Evolutionary conservation across 2,797 vertebrate genomes (phyloP).

Genomic region (Alosa sapidissima): DNA sequence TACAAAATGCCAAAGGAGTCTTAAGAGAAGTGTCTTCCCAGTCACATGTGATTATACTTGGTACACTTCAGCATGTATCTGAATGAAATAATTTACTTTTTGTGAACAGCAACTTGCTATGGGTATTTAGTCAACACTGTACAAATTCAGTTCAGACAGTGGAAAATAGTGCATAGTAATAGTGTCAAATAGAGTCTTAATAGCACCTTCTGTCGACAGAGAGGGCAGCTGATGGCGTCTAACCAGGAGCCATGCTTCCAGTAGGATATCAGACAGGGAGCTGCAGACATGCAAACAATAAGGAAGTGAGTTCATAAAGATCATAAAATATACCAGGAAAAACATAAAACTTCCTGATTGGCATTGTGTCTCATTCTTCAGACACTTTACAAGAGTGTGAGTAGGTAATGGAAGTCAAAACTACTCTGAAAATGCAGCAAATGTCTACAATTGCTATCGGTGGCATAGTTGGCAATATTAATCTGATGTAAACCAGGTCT

Average conservation of each 20-base stretch:
- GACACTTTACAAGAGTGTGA: neutral
- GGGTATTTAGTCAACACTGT: neutral
- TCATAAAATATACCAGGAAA: neutral
- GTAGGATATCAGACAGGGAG: conserved; percentile 80
- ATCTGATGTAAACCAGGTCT: too few species aligned
- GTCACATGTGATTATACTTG: neutral
- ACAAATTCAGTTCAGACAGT: too few species aligned
- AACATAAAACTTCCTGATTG: neutral
- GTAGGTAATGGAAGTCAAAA: neutral
- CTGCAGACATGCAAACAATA: conserved; percentile 58
- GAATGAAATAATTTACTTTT: neutral
- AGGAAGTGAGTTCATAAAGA: neutral
- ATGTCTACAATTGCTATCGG: too few species aligned
- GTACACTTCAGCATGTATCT: neutral
- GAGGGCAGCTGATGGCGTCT: conserved; percentile 81
- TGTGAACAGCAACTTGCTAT: neutral
- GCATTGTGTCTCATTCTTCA: neutral
- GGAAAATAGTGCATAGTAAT: too few species aligned
- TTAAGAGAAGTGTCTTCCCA: neutral
- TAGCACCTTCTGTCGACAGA: conserved; percentile 84
- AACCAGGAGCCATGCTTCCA: conserved; percentile 83
- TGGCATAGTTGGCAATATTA: too few species aligned
- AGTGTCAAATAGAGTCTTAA: neutral
- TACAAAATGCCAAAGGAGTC: neutral
- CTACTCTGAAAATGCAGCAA: too few species aligned